Evolutionary conservation across 2,888 invertebrate species (phyloP), one percentile per base, ranked within the genome.

Genomic region (Pammene fasciana): DNA sequence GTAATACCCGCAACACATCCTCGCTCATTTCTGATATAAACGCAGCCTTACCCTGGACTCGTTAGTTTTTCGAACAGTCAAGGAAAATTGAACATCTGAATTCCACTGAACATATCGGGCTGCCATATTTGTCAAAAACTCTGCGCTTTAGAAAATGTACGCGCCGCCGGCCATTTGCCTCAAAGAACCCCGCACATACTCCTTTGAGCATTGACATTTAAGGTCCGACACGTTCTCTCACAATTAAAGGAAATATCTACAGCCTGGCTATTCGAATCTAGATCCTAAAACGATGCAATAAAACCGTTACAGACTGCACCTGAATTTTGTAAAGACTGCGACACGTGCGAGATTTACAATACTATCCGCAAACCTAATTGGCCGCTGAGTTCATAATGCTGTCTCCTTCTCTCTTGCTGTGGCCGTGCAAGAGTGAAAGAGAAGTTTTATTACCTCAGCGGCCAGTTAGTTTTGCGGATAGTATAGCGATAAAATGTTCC

Each of bases 221-320:
- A 67, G 60, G 52, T 67, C 36, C 54, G 54, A 60, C 60, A 67
- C 67, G 67, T 65, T 52, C 38, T 52, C 45, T 54, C 45, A 60
- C 52, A 60, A 52, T 67, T n/a, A 43, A 45, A 43, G 16, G 18
- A 38, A 36, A 16, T 11, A 26, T 46, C 43, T 52, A 54, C 45
- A 7, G 52, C 9, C n/a, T 0, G 43, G 10, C 6, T 46, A 16
- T 8, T 60, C 45, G 45, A 54, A 67, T 54, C 13, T 45, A 54
- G 43, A 67, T 50, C 45, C 16, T 54, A 67, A 38, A 0, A 1
- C 18, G 2, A 11, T 34, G 7, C 9, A 10, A 50, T 61, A 52
- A 50, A 18, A 16, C 16, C 18, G 50, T 50, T 41, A 4, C 18
- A 18, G 9, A 41, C 48, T 38, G 62, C 38, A 41, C 48, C 13